Conservation (phyloP, 2,113 vertebrate species). For the Notarius lentiginosus region DNA sequence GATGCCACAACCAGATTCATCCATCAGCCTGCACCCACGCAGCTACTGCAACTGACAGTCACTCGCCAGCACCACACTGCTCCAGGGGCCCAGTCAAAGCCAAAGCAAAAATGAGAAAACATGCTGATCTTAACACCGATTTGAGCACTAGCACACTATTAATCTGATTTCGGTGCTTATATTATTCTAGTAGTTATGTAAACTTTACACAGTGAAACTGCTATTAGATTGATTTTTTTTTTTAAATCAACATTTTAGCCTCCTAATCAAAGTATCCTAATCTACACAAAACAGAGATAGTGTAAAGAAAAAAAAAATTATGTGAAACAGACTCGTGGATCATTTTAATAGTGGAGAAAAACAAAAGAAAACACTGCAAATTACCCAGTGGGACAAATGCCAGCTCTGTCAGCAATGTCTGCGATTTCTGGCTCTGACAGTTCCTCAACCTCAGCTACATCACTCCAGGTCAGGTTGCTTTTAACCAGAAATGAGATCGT, state of each 20-base stretch:
- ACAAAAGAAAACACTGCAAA: not conserved
- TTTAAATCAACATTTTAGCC: not conserved
- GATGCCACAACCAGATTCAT: conserved; percentile 42
- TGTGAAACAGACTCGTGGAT: not conserved
- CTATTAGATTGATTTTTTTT: too few species aligned
- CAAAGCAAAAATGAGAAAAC: not conserved
- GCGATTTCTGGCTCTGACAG: not conserved
- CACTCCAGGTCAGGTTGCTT: not conserved
- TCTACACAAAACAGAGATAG: not conserved
- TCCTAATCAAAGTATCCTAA: not conserved
- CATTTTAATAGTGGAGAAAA: not conserved
- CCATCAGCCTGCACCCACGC: conserved; percentile 26
- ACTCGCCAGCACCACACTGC: not conserved
- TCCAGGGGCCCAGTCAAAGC: not conserved
- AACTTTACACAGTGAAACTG: not conserved
- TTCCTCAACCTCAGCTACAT: not conserved
- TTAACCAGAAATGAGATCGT: not conserved
- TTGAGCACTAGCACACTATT: not conserved
- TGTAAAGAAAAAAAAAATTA: not conserved
- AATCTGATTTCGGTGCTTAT: not conserved
- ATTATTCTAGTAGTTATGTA: not conserved
- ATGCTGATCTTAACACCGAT: not conserved
- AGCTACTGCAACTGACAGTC: conserved; percentile 16
- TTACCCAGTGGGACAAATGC: not conserved
- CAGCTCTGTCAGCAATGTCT: not conserved